Evolutionary conservation across 2,888 invertebrate genomes (phyloP).

Genomic region (Melanchra persicariae): DNA sequence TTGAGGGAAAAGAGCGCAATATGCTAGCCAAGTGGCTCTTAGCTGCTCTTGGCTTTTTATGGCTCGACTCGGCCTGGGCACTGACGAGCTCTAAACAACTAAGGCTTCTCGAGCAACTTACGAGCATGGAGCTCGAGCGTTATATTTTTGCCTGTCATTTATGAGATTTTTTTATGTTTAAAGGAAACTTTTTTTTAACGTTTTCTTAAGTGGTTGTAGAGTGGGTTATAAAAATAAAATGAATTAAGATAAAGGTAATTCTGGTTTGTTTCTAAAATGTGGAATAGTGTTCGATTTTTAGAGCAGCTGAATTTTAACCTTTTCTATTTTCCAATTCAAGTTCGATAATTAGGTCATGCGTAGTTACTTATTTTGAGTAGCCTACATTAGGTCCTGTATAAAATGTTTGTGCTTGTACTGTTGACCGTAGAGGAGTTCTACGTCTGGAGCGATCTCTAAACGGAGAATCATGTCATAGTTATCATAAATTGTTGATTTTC

Average conservation of each 20-base stretch:
- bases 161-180: constrained; percentile 26
- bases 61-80: constrained; percentile 68
- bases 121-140: constrained; percentile 65
- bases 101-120: constrained; percentile 79
- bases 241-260: background rate
- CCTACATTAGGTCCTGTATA: no score
- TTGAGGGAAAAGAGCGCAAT: constrained; percentile 80
- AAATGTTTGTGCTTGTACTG: no score
- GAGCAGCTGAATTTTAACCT: no score
- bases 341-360: no score
- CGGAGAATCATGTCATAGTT: no score
- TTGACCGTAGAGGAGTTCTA: no score
- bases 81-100: constrained; percentile 81
- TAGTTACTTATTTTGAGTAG: no score
- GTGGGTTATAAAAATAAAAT: no score
- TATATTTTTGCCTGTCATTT: constrained; percentile 66
- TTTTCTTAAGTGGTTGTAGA: background rate
- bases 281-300: background rate
- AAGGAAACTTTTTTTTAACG: background rate
- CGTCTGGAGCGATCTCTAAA: no score
- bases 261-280: background rate
- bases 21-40: constrained; percentile 75
- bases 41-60: constrained; percentile 77
- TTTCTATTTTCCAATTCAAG: no score
- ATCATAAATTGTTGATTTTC: no score